Conservation (phyloP, 2,797 vertebrate species). For the Betta splendens region DNA sequence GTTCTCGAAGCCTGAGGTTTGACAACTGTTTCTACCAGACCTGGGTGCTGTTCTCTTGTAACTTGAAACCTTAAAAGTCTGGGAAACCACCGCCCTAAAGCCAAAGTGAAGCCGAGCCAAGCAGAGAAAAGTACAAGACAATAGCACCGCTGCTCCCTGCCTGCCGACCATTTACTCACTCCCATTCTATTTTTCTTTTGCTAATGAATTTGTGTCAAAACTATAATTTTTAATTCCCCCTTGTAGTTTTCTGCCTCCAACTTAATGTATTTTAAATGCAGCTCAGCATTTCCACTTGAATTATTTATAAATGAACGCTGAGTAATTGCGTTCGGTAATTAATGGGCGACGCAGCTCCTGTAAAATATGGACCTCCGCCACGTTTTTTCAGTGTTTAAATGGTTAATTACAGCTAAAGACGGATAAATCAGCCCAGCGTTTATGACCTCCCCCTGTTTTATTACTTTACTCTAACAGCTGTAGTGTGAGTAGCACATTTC, state of each 20-base stretch:
- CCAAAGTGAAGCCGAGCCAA: slow-evolving; percentile 46
- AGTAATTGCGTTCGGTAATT: slow-evolving; percentile 51
- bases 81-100: slow-evolving; percentile 26
- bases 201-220: slow-evolving; percentile 59
- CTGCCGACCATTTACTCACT: slow-evolving; percentile 79
- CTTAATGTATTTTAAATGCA: slow-evolving; percentile 30
- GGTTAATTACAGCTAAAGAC: slow-evolving; percentile 46
- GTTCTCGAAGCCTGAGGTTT: slow-evolving; percentile 52
- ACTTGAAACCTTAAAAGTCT: slow-evolving; percentile 46
- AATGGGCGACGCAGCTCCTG: slow-evolving; percentile 50
- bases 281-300: slow-evolving; percentile 35
- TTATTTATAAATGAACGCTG: slow-evolving; percentile 56
- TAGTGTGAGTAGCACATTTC: slow-evolving; percentile 25
- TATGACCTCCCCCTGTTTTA: slow-evolving; percentile 26
- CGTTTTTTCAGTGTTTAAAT: slow-evolving; percentile 29
- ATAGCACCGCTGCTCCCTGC: slow-evolving; percentile 77
- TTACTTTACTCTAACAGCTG: slow-evolving; percentile 27
- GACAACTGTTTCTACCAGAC: slow-evolving; percentile 57
- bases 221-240: slow-evolving; percentile 51
- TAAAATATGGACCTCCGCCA: slow-evolving; percentile 46
- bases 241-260: slow-evolving; percentile 34
- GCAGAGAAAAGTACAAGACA: slow-evolving; percentile 80
- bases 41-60: slow-evolving; percentile 82
- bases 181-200: slow-evolving; percentile 75
- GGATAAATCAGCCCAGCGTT: slow-evolving; percentile 42